Conservation (phyloP, 2,888 invertebrate species). For the Macaria liturata region DNA sequence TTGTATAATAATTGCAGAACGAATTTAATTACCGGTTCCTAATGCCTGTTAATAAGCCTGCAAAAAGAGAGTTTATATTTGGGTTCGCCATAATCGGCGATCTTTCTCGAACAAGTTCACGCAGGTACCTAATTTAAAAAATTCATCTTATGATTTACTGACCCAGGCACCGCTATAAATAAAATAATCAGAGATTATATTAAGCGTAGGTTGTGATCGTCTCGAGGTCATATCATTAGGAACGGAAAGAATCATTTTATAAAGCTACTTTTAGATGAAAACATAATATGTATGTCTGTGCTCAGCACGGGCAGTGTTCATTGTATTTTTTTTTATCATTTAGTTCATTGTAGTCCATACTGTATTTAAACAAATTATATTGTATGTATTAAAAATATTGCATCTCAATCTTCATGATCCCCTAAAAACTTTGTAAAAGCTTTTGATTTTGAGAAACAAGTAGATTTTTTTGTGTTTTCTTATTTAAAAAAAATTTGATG, state of each 20-base stretch:
- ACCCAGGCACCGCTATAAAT: slow-evolving; percentile 5
- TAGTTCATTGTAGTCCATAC: too few species aligned
- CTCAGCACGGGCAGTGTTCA: background rate
- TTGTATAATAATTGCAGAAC: too few species aligned
- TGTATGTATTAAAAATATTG: too few species aligned
- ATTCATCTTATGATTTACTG: slow-evolving; percentile 13
- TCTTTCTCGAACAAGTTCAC: slow-evolving; percentile 3
- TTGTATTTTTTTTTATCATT: background rate
- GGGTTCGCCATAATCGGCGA: slow-evolving; percentile 2
- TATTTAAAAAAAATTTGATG: too few species aligned
- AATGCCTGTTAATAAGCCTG: too few species aligned
- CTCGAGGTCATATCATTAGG: slow-evolving; percentile 22
- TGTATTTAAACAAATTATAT: too few species aligned
- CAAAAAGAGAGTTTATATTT: too few species aligned
- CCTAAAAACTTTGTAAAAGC: too few species aligned
- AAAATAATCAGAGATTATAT: slow-evolving; percentile 20
- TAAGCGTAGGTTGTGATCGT: slow-evolving; percentile 19
- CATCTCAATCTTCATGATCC: too few species aligned
- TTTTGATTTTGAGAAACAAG: too few species aligned
- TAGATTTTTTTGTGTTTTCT: too few species aligned
- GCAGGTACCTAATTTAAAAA: slow-evolving; percentile 3
- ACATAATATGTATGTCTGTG: background rate
- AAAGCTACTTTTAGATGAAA: background rate
- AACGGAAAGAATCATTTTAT: slow-evolving; percentile 9
- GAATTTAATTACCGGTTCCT: too few species aligned